Base-by-base conservation (phyloP, 2,797 vertebrate genomes). In the Nannoperca obscura region DNA sequence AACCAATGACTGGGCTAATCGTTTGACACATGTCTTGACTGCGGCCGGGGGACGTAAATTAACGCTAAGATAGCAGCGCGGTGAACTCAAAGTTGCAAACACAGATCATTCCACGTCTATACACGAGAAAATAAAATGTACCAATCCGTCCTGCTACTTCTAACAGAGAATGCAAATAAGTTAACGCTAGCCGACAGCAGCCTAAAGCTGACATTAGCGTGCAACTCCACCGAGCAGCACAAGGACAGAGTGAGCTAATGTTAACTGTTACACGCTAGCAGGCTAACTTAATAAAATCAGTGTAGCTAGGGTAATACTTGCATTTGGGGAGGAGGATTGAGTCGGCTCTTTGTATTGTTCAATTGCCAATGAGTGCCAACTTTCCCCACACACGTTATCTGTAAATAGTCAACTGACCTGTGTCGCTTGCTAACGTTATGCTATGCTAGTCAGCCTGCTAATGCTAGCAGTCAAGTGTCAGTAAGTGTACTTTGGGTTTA, bases 371-470 rank as follows among this genome's bases (percentile, higher is more conserved):
- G 1, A 22, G 30, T 54, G n/a, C 0, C 6, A 67, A 4, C 34
- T 60, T 2, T 1, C 4, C 36, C 36, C 14, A 4, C 3, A 12
- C 14, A 4, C 3, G 15, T 22, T 3, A 8, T 11, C 14, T 17
- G 17, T 6, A 15, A 54, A 50, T 0, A 34, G 8, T 3, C 27
- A 34, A 36, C 9, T 44, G 64, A 74, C 54, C 46, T 5, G 75
- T 20, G 42, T 15, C 7, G n/a, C 54, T 34, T 20, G 77, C 81
- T 81, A 54, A 36, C 47, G 6, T 9, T 59, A 47, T 32, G 80
- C 78, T 80, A 85, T 52, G 89, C 85, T 91, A 91, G 76, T 67
- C 81, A 75, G 74, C 78, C 59, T 8, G 72, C 83, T 86, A 77
- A 22, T n/a, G 53, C 62, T 89, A 86, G 83, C 89, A 53, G 47